These are phyloP conservation scores for Triplophysa tibetana DNA, from an alignment of 2,113 vertebrate genomes.

Conservation along the genomic window DNA sequence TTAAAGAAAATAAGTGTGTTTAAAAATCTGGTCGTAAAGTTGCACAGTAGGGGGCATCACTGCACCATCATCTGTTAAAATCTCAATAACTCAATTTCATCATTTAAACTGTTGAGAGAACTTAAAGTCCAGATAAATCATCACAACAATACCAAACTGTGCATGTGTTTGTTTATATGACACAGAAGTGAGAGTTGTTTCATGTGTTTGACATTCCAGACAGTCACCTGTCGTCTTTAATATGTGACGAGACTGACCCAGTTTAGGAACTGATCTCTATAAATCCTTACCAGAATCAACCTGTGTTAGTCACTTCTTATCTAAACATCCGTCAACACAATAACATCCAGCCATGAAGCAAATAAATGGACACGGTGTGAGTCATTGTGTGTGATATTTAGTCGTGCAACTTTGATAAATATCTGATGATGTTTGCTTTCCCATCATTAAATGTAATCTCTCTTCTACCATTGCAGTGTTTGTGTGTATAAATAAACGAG, in stretches of 20 bases:
- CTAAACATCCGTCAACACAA: neutral
- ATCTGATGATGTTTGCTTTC: neutral
- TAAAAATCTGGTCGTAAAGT: too few relatives aligned
- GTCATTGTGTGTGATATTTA: neutral
- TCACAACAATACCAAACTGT: neutral
- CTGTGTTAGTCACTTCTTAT: neutral
- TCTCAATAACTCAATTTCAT: neutral
- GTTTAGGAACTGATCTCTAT: slow-evolving; percentile 31
- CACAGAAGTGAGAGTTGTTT: slow-evolving; percentile 35
- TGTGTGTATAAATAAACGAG: slow-evolving; percentile 17
- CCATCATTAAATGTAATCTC: slow-evolving; percentile 1
- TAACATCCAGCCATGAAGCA: slow-evolving; percentile 10
- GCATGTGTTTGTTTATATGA: slow-evolving; percentile 14
- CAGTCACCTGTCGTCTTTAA: slow-evolving; percentile 22
- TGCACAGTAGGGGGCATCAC: slow-evolving; percentile 25
- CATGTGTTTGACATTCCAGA: slow-evolving; percentile 3
- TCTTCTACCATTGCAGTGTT: neutral
- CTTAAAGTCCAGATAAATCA: slow-evolving; percentile 4
- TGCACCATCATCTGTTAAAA: neutral
- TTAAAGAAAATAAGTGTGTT: too few relatives aligned
- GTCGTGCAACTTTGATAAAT: slow-evolving; percentile 2
- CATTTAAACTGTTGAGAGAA: neutral
- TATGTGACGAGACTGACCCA: slow-evolving; percentile 37
- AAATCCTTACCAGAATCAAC: slow-evolving; percentile 44
- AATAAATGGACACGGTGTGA: slow-evolving; percentile 10